Conservation (phyloP, 2,888 invertebrate species). For the Chloroclystis v-ata region DNA sequence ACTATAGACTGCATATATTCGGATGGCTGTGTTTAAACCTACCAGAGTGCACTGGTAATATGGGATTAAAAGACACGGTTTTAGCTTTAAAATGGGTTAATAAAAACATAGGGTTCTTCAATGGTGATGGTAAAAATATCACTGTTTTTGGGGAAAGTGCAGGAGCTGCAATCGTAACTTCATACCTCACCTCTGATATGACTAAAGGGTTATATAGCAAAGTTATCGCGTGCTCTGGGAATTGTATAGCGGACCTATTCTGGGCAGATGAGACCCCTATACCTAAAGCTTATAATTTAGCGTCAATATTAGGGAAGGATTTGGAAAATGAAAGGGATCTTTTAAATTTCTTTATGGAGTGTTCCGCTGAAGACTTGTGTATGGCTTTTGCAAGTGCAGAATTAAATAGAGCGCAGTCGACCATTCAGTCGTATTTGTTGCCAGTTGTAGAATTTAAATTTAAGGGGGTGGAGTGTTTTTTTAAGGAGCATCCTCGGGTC, state of each 20-base stretch:
- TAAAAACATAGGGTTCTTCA: constrained; percentile 52
- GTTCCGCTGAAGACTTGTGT: constrained; percentile 50
- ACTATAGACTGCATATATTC: constrained; percentile 57
- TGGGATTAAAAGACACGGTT: constrained; percentile 56
- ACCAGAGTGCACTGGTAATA: constrained; percentile 63
- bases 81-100: constrained; percentile 63
- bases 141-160: constrained; percentile 65
- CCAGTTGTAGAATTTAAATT: constrained; percentile 58
- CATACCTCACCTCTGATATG: constrained; percentile 53
- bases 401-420: constrained; percentile 34
- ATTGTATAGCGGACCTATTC: constrained; percentile 49
- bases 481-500: constrained; percentile 45
- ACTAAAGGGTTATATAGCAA: constrained; percentile 50
- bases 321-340: constrained; percentile 36
- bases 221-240: constrained; percentile 56
- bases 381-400: constrained; percentile 44
- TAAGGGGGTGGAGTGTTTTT: constrained; percentile 46
- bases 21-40: constrained; percentile 60
- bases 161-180: constrained; percentile 45
- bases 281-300: constrained; percentile 45
- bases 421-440: constrained; percentile 45
- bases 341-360: constrained; percentile 43
- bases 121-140: constrained; percentile 55
- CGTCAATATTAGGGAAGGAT: constrained; percentile 44
- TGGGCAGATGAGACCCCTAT: constrained; percentile 51